phyloP scores from a whole-genome alignment of 2,888 invertebrate genomes.

The Gibbula magus region DNA sequence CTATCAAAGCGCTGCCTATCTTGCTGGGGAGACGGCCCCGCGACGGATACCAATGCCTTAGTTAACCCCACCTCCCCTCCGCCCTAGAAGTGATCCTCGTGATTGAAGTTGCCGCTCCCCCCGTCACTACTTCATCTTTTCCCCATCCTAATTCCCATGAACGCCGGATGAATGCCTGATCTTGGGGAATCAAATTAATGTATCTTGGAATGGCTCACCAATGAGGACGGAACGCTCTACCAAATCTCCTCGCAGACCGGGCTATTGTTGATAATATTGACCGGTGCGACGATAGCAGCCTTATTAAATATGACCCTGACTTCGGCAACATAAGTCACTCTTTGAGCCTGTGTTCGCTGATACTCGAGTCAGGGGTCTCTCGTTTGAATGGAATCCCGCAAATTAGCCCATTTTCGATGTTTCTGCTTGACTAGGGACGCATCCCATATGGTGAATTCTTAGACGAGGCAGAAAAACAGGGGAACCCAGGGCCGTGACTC shows the following conservation, averaged over 20 bases:
- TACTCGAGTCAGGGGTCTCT: conserved; percentile 16
- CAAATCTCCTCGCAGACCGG: conserved; percentile 1
- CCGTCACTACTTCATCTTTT: conserved; percentile 32
- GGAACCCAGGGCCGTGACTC: too few species aligned
- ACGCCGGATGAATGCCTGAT: conserved; percentile 34
- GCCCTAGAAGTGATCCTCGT: neutral
- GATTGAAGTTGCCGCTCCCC: conserved; percentile 15
- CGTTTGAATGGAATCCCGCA: conserved; percentile 20
- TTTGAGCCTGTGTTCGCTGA: neutral
- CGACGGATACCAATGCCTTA: neutral
- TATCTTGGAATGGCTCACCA: conserved; percentile 28
- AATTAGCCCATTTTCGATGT: conserved; percentile 21
- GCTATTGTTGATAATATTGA: conserved; percentile 31
- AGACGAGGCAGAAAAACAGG: neutral
- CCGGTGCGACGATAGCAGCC: conserved; percentile 36
- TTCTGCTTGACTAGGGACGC: conserved; percentile 19
- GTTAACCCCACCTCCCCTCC: neutral
- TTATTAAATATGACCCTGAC: conserved; percentile 47
- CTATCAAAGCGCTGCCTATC: conserved; percentile 23
- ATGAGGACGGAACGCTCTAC: conserved; percentile 26
- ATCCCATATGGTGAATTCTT: conserved; percentile 6
- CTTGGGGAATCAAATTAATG: conserved; percentile 37
- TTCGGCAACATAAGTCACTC: conserved; percentile 39
- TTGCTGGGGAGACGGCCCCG: neutral
- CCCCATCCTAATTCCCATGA: conserved; percentile 37